Conservation (phyloP, 2,113 vertebrate species). For the Forbesichthys papilliferus region DNA sequence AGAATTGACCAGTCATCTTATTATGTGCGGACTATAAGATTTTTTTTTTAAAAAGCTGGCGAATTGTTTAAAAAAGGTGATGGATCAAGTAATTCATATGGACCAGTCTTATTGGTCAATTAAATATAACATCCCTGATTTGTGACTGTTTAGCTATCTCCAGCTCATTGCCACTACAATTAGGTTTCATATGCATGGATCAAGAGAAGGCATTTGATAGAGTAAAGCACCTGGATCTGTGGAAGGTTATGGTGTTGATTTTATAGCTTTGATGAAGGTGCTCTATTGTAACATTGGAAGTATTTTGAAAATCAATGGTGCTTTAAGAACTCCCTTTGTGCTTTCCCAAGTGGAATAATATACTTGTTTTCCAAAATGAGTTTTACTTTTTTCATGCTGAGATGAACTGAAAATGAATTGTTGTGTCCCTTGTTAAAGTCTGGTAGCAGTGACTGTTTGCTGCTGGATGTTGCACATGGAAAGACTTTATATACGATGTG, state of each 20-base stretch:
- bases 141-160: background rate
- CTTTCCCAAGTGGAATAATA: no score
- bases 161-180: background rate
- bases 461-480: no score
- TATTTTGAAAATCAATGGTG: no score
- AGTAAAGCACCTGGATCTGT: background rate
- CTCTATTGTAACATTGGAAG: no score
- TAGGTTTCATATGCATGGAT: background rate
- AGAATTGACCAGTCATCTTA: background rate
- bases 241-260: background rate
- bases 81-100: background rate
- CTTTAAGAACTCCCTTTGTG: no score
- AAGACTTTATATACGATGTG: no score
- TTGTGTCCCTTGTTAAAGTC: no score
- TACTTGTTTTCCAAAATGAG: no score
- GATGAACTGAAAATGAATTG: no score
- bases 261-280: background rate
- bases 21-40: conserved; percentile 7
- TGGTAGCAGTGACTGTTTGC: no score
- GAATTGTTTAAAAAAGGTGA: background rate
- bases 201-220: conserved; percentile 10
- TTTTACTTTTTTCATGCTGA: no score
- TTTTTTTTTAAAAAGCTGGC: conserved; percentile 14
- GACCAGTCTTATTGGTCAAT: conserved; percentile 14
- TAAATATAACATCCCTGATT: conserved; percentile 6